Evolutionary conservation across 2,113 vertebrate genomes (phyloP).

Genomic region (Balaeniceps rex): DNA sequence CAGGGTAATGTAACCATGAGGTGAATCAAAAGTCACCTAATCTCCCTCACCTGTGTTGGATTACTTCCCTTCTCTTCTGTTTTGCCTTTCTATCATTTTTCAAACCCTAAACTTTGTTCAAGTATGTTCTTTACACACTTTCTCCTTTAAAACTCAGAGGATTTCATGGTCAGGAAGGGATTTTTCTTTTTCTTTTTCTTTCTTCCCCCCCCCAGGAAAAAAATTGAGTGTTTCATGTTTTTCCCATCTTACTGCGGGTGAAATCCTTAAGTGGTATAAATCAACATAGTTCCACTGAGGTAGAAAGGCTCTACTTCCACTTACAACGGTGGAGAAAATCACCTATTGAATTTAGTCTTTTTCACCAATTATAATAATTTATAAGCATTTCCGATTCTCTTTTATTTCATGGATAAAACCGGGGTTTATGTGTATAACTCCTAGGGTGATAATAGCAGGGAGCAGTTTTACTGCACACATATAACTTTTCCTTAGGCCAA

Average conservation of each 20-base stretch:
- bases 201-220: not conserved
- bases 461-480: conserved; percentile 49
- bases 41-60: not conserved
- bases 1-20: not conserved
- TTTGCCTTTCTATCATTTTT: not conserved
- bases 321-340: not conserved
- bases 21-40: not conserved
- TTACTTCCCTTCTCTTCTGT: not conserved
- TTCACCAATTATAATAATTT: conserved; percentile 1
- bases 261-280: not conserved
- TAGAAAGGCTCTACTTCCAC: not conserved
- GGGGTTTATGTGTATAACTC: conserved; percentile 43
- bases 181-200: not conserved
- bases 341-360: conserved; percentile 1
- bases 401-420: conserved; percentile 12
- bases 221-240: not conserved
- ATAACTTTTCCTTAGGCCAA: conserved; percentile 42
- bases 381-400: conserved; percentile 20
- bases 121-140: not conserved
- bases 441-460: conserved; percentile 61
- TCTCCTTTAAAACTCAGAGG: not conserved
- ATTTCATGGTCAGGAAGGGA: not conserved
- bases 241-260: not conserved
- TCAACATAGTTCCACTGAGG: not conserved
- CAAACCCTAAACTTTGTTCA: not conserved